Evolutionary conservation across 2,113 vertebrate genomes (phyloP).

Genomic region (Chloroceryle aenea): DNA sequence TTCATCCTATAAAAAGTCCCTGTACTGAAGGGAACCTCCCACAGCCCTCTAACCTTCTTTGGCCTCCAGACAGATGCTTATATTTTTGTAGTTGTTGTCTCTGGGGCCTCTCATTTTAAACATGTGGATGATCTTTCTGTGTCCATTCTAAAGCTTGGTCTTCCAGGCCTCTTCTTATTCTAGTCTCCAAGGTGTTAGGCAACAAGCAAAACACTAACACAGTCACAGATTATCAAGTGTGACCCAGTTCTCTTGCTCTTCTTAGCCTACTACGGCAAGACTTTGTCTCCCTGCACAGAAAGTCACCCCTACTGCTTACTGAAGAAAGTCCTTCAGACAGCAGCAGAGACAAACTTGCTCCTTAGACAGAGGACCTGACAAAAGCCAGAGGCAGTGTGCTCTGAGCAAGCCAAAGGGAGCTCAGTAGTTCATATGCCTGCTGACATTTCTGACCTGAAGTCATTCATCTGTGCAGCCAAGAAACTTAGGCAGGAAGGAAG

Average conservation of each 20-base stretch:
- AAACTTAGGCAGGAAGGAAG: neutral
- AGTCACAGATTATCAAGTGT: neutral
- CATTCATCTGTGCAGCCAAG: neutral
- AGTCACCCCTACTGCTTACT: neutral
- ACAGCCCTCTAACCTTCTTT: neutral
- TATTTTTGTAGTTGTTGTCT: neutral
- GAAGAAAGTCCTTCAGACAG: neutral
- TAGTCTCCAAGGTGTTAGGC: neutral
- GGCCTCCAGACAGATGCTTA: neutral
- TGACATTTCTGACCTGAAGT: conserved; percentile 6
- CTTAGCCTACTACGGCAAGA: neutral
- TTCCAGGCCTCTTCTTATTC: neutral
- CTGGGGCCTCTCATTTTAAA: neutral
- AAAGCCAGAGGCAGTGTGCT: neutral
- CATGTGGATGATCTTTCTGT: neutral
- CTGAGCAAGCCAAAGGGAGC: neutral
- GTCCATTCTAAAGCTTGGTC: neutral
- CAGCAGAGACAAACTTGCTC: neutral
- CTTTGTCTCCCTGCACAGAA: neutral
- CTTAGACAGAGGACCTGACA: neutral
- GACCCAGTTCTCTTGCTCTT: neutral
- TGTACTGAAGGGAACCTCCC: neutral
- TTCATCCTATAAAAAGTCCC: neutral
- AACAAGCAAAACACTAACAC: neutral
- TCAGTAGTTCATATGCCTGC: neutral